These are phyloP conservation scores for Adela reaumurella DNA, from an alignment of 2,888 invertebrate genomes.

Conservation along the genomic window DNA sequence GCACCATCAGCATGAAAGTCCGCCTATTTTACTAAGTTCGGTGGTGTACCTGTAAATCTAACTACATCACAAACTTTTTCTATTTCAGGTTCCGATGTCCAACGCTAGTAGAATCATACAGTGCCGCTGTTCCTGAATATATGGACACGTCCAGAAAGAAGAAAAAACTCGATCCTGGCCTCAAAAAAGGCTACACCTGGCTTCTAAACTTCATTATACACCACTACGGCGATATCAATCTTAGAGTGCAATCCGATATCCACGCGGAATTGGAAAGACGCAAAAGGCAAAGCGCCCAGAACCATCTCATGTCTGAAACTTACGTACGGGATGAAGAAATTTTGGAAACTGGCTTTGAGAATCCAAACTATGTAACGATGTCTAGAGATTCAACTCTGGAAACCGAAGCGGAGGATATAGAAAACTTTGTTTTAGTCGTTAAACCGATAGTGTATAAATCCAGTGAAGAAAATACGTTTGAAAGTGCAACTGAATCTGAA, in stretches of 20 bases:
- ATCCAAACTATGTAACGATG: constrained; percentile 29
- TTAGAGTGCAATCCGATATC: constrained; percentile 62
- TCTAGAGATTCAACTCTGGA: constrained; percentile 7
- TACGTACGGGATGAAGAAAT: constrained; percentile 36
- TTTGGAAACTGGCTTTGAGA: constrained; percentile 45
- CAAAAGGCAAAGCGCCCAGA: constrained; percentile 33
- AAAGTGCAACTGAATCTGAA: constrained; percentile 9
- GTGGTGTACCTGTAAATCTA: no score
- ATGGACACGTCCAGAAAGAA: constrained; percentile 28
- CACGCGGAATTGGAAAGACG: constrained; percentile 52
- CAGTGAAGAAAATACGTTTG: constrained; percentile 38
- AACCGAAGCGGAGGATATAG: constrained; percentile 16
- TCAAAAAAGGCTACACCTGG: constrained; percentile 69
- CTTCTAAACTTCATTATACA: constrained; percentile 64
- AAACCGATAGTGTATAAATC: constrained; percentile 29
- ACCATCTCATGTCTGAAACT: constrained; percentile 24
- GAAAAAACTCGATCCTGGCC: constrained; percentile 61
- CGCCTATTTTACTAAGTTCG: no score
- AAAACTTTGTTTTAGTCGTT: constrained; percentile 32
- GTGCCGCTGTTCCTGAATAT: constrained; percentile 35
- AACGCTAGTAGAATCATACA: constrained; percentile 75
- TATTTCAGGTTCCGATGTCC: constrained; percentile 64
- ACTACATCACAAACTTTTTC: no score
- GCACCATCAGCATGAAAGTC: no score
- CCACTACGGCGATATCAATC: constrained; percentile 62